Conservation (phyloP, 2,888 invertebrate species). For the Tenthredo notha region DNA sequence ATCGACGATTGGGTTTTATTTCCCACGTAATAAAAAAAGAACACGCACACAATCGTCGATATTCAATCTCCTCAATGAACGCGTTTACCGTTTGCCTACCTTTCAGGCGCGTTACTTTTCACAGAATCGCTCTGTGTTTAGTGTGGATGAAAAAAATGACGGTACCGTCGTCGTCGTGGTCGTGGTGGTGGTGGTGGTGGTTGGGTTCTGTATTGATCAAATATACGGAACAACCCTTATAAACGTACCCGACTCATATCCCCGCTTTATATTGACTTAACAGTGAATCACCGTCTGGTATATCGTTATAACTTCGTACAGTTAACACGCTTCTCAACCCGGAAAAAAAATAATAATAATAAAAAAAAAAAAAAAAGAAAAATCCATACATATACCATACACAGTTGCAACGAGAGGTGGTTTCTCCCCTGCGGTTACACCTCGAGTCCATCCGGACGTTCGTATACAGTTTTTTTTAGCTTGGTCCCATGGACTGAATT, state of each 20-base stretch:
- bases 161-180: background rate
- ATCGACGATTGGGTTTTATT: too few species aligned
- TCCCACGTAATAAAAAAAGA: too few species aligned
- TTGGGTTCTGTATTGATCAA: slow-evolving; percentile 67
- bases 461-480: slow-evolving; percentile 31
- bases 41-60: too few species aligned
- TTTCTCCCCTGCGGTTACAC: background rate
- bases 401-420: background rate
- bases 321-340: background rate
- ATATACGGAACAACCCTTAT: slow-evolving; percentile 61
- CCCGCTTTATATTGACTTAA: slow-evolving; percentile 68
- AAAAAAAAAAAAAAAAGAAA: background rate
- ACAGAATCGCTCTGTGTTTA: too few species aligned
- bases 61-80: too few species aligned
- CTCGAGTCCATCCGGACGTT: slow-evolving; percentile 1
- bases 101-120: too few species aligned
- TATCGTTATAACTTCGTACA: slow-evolving; percentile 26
- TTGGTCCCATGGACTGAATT: background rate
- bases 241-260: slow-evolving; percentile 61
- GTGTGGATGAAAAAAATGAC: background rate
- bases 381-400: background rate
- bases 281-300: slow-evolving; percentile 67
- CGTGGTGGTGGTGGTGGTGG: background rate
- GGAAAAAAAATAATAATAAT: too few species aligned
- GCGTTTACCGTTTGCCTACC: too few species aligned